A percentile compares a stretch with the other conserved stretches of the same genome.
phyloP scores from a whole-genome alignment of 1,140 invertebrate species.

The Hypothenemus hampei region DNA sequence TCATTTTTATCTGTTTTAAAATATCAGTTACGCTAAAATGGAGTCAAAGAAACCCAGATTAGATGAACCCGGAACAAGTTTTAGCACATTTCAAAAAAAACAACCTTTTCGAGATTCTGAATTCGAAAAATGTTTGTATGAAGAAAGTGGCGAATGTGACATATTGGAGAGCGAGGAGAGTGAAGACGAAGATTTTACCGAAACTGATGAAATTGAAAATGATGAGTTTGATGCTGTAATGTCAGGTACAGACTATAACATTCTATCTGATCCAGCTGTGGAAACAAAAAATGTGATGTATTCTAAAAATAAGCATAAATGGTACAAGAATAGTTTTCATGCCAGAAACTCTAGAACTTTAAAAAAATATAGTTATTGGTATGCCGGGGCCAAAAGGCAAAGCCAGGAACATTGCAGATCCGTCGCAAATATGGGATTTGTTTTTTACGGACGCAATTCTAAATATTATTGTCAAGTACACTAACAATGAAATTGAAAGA shows the following conservation, averaged over 20 bases:
- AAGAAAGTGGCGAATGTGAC: not conserved
- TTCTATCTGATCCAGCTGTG: not conserved
- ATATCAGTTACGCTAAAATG: not conserved
- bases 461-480: not conserved
- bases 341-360: too few species aligned
- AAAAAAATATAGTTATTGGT: too few species aligned
- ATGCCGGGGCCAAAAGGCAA: not conserved
- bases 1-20: too few species aligned
- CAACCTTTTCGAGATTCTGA: slow-evolving; percentile 1
- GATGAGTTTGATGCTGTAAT: slow-evolving; percentile 7
- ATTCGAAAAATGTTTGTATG: slow-evolving; percentile 1
- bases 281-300: slow-evolving; percentile 1
- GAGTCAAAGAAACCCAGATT: not conserved
- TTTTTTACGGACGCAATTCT: slow-evolving; percentile 1
- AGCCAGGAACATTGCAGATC: not conserved
- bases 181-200: not conserved
- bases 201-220: slow-evolving; percentile 1
- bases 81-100: not conserved
- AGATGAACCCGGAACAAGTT: slow-evolving; percentile 1
- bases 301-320: not conserved
- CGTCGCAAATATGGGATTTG: not conserved
- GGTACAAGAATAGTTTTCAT: not conserved
- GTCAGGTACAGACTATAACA: not conserved
- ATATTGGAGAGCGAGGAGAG: slow-evolving; percentile 1
- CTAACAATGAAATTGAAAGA: not conserved